phyloP scores from a whole-genome alignment of 2,113 vertebrate genomes.

The Patagioenas fasciata region DNA sequence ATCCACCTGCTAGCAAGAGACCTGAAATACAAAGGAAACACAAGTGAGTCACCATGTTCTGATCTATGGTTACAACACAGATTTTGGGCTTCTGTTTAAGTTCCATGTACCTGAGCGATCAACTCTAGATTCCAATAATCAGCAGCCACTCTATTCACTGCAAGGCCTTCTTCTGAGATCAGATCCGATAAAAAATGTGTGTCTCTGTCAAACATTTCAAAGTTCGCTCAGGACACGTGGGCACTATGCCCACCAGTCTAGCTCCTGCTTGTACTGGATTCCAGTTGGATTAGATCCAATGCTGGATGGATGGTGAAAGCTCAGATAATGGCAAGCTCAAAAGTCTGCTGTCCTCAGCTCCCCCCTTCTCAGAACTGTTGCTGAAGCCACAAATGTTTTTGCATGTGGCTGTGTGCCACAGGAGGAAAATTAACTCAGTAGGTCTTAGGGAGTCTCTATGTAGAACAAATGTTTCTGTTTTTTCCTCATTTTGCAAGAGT shows the following conservation, averaged over 20 bases:
- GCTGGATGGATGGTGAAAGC: not conserved
- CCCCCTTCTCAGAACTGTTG: not conserved
- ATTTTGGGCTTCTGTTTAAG: not conserved
- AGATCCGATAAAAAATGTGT: not conserved
- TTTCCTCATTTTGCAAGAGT: not conserved
- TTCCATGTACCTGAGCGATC: not conserved
- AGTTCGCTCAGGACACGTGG: constrained; percentile 16
- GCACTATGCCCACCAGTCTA: not conserved
- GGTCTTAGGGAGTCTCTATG: not conserved
- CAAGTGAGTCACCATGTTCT: not conserved
- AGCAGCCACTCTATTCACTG: not conserved
- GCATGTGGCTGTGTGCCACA: not conserved
- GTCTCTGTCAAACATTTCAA: not conserved
- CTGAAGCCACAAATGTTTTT: not conserved
- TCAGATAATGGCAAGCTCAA: not conserved
- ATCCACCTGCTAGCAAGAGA: not conserved
- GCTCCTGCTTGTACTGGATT: not conserved
- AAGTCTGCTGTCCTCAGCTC: constrained; percentile 16
- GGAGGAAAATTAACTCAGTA: not conserved
- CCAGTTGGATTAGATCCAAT: not conserved
- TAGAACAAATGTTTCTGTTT: not conserved
- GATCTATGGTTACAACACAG: fast-evolving
- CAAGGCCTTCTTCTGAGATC: not conserved
- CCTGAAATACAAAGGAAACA: not conserved
- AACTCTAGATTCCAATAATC: not conserved